Evolutionary conservation across 2,113 vertebrate genomes (phyloP).

Genomic region (Plotosus lineatus): DNA sequence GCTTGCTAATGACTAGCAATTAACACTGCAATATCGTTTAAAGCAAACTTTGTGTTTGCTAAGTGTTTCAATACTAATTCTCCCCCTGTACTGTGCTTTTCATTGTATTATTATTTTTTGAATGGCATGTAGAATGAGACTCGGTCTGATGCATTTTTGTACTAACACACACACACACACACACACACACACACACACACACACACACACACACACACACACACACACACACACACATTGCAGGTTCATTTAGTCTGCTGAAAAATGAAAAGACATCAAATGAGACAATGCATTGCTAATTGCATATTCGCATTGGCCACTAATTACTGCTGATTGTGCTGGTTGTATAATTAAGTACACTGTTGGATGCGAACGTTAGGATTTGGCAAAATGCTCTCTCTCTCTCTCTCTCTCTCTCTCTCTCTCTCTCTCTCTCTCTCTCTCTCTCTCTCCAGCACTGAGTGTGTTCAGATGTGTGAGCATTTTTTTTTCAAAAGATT

Average conservation of each 20-base stretch:
- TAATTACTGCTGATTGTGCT: slow-evolving; percentile 54
- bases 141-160: not conserved
- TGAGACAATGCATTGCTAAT: slow-evolving; percentile 49
- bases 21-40: slow-evolving; percentile 25
- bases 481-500: slow-evolving; percentile 28
- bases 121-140: slow-evolving; percentile 30
- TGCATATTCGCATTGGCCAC: slow-evolving; percentile 30
- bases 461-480: not conserved
- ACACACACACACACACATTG: slow-evolving; percentile 11
- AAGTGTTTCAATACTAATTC: slow-evolving; percentile 24
- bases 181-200: slow-evolving; percentile 34
- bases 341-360: slow-evolving; percentile 36
- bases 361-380: not conserved
- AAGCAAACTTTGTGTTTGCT: slow-evolving; percentile 16
- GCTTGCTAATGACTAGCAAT: slow-evolving; percentile 31
- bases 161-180: slow-evolving; percentile 34
- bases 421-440: slow-evolving; percentile 12
- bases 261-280: slow-evolving; percentile 45
- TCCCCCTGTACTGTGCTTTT: slow-evolving; percentile 11
- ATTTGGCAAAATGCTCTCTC: not conserved
- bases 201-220: slow-evolving; percentile 16
- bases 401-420: not conserved
- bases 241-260: slow-evolving; percentile 35
- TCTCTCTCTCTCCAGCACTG: not conserved
- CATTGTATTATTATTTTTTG: slow-evolving; percentile 38